Evolutionary conservation across 2,113 vertebrate species (phyloP).

Genomic region (Phainopepla nitens): DNA sequence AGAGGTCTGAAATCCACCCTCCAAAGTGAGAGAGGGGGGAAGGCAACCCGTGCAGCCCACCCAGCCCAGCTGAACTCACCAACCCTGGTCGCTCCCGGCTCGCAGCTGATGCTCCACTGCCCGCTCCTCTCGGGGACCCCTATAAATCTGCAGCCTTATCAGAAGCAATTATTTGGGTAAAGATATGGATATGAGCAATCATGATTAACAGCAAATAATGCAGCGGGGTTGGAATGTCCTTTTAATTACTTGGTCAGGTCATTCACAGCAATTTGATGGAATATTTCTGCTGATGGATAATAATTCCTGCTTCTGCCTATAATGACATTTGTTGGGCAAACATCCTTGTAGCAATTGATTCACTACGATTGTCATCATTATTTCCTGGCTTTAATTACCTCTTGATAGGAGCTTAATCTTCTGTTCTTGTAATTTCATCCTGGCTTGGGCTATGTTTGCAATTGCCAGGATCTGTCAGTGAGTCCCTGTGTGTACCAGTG

Average conservation of each 20-base stretch:
- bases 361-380: neutral
- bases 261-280: neutral
- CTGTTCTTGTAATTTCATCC: neutral
- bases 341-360: conserved; percentile 8
- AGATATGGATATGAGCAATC: conserved; percentile 2
- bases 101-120: neutral
- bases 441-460: neutral
- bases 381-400: conserved; percentile 36
- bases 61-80: conserved; percentile 20
- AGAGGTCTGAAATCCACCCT: neutral
- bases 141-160: conserved; percentile 65
- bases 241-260: conserved; percentile 18
- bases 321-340: conserved; percentile 54
- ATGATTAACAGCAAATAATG: conserved; percentile 32
- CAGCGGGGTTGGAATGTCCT: neutral
- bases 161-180: conserved; percentile 41
- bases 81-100: neutral
- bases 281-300: conserved; percentile 18
- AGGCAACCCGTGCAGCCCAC: neutral
- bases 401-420: conserved; percentile 31
- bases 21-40: neutral
- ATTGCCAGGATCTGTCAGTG: neutral
- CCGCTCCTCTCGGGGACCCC: neutral
- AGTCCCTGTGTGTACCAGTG: neutral
- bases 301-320: neutral